Base-by-base conservation (phyloP, 2,888 invertebrate species). In the Biston betularia region DNA sequence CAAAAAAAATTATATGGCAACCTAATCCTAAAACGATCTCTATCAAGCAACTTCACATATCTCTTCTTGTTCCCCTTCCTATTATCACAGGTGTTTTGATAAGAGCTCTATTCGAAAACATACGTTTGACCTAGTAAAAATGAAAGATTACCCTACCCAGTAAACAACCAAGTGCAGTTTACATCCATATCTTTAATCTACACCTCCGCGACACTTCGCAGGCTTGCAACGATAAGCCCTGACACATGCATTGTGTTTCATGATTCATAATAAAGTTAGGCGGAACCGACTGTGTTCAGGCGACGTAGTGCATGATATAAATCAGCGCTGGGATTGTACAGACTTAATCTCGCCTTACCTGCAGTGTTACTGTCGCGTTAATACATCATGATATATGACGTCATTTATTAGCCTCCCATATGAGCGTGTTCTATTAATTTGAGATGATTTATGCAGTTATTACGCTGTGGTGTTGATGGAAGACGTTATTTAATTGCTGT, bases 321-420 rank as follows among this genome's bases (percentile, higher is more conserved):
- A 87, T 88, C 87, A 88, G 77, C 77, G 66, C 75, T 59, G 69
- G 78, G 76, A 75, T 79, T 79, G 79, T 77, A 82, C 79, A 80
- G 73, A 79, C 85, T 83, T 88, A 87, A 87, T 87, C 87, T 87
- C 84, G 80, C 71, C 75, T 76, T 81, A 84, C 85, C 85, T 86
- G 85, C 85, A 82, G 70, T 81, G 85, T 82, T 76, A 78, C 82
- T 75, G 73, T 81, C 76, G 75, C 63, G 68, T 83, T 87, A 87
- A 87, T 87, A 86, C 87, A 82, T 81, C 79, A 84, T 89, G 88
- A 89, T 89, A 84, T 88, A 90, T 89, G 78, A 81, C 80, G 81
- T 85, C 85, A 84, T 89, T 86, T 89, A 84, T 87, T 86, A 88
- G 79, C 79, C 78, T 71, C 67, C 65, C 65, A 69, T 71, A 70